Base-by-base conservation (phyloP, 2,113 vertebrate species). In the Oxyruncus cristatus region DNA sequence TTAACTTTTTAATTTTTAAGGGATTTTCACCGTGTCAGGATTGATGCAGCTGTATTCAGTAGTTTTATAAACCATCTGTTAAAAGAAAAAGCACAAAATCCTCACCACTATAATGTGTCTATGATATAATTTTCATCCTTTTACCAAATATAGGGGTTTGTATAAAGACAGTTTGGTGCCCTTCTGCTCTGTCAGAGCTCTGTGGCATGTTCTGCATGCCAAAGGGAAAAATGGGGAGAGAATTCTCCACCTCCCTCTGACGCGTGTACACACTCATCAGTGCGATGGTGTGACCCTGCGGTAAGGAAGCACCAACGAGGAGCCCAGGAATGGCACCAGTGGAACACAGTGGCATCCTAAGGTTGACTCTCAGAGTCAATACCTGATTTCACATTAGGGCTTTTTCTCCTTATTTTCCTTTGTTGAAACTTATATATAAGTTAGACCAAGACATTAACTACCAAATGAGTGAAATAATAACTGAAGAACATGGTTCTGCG, bases 181-280 rank as follows among this genome's bases (percentile, higher is more conserved):
- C 8, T 44, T 18, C 28, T 66, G 16, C 49, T 86, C 42, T 82
- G 14, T 24, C 35, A 52, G 75, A 68, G 12, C 30, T 61, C 72
- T 4, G 1, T 50, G 58, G 28, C 28, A 21, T 7, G 28, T 28
- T 26, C 19, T 12, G 8, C 9, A 10, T 28, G 11, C 32, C 46
- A 39, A 80, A 58, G 18, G 10, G 20, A 65, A 23, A 20, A 42
- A 21, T 3, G 8, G 76, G 30, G 12, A 81, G 27, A 58, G 9
- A 39, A 24, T 75, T 92, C 17, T 41, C 8, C 12, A 37, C 8
- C 11, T 71, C 27, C 6, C 20, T 67, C 21, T 47, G 42, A 20
- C 12, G 32, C 0, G 0, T 32, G 9, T n/a, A 20, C 15, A 4
- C 0, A 1, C 15, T 62, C 14, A 14, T 22, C 1, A 1, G 39